Conservation (phyloP, 2,797 vertebrate genomes). For the Takifugu rubripes region DNA sequence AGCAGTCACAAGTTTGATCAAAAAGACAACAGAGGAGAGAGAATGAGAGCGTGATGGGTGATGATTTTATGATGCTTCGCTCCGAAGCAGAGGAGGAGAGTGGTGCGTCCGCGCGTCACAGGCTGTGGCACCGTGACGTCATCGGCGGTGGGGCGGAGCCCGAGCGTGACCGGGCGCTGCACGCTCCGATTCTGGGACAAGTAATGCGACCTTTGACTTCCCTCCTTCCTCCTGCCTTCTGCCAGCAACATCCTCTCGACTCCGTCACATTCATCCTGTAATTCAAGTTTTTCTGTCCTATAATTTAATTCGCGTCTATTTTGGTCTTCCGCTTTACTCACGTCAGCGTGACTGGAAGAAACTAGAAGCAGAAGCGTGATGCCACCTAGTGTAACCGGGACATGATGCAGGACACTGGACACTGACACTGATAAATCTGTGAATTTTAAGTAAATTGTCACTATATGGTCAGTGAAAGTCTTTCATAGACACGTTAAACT, state of each 20-base stretch:
- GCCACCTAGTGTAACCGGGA: conserved; percentile 65
- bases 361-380: conserved; percentile 50
- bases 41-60: conserved; percentile 65
- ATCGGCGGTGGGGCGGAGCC: conserved; percentile 73
- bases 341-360: neutral
- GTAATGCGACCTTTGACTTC: conserved; percentile 4
- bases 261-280: too few species aligned
- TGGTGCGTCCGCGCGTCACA: conserved; percentile 85
- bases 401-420: conserved; percentile 19
- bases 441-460: neutral
- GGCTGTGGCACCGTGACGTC: conserved; percentile 82
- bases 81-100: conserved; percentile 74
- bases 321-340: too few species aligned
- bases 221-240: too few species aligned
- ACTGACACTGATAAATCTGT: neutral
- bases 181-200: neutral
- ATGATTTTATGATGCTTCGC: conserved; percentile 72
- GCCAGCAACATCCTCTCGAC: too few species aligned
- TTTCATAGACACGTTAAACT: too few species aligned
- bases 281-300: neutral
- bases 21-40: conserved; percentile 46
- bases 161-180: conserved; percentile 66
- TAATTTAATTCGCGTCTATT: neutral
- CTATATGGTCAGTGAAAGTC: too few species aligned
- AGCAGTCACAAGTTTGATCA: conserved; percentile 53